A percentile compares a stretch with the other conserved stretches of the same genome.
phyloP scores from a whole-genome alignment of 2,797 vertebrate genomes.

The Anabacerthia variegaticeps region DNA sequence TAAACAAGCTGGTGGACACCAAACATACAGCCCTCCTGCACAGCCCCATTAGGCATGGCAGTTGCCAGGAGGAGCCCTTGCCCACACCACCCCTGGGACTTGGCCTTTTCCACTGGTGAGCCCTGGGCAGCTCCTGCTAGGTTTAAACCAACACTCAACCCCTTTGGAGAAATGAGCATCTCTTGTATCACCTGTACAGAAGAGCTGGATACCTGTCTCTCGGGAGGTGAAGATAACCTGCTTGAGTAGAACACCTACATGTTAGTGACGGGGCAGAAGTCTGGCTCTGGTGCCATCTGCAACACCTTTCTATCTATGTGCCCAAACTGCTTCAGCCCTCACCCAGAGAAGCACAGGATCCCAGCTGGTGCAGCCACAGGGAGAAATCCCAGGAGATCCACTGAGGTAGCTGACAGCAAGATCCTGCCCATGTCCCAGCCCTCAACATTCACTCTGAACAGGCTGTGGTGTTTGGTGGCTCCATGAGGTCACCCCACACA shows the following conservation, averaged over 20 bases:
- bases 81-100: background rate
- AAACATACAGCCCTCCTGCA: background rate
- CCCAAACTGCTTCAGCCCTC: background rate
- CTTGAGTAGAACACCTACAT: background rate
- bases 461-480: background rate
- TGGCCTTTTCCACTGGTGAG: background rate
- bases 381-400: background rate
- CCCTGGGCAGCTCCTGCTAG: background rate
- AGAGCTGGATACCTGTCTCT: background rate
- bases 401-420: background rate
- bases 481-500: background rate
- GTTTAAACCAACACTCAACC: background rate
- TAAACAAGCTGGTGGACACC: background rate
- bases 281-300: background rate
- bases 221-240: background rate
- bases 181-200: background rate
- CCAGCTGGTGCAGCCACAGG: background rate
- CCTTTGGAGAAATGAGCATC: background rate
- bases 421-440: background rate
- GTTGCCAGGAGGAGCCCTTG: rapidly evolving
- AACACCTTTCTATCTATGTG: background rate
- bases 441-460: rapidly evolving
- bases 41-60: background rate
- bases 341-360: background rate
- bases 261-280: background rate